A percentile compares a stretch with the other conserved stretches of the same genome.
These are phyloP conservation scores for Porphyrio hochstetteri DNA, from an alignment of 2,113 vertebrate species.

Conservation along the genomic window DNA sequence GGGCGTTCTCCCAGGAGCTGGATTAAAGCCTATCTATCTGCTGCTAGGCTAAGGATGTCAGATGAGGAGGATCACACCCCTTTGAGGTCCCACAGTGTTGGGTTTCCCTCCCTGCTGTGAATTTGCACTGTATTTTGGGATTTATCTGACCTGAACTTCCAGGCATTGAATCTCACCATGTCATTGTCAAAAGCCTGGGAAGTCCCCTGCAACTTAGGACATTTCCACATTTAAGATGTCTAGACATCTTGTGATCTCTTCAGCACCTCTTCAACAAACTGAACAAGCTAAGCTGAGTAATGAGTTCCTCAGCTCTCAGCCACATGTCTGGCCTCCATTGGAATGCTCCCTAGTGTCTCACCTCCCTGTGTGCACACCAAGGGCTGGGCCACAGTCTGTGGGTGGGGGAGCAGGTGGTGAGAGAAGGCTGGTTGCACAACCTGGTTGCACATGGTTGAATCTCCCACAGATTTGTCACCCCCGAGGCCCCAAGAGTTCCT, in stretches of 20 bases:
- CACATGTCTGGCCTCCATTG: not conserved
- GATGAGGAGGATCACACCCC: not conserved
- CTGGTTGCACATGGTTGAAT: not conserved
- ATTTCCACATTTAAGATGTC: not conserved
- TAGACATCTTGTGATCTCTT: not conserved
- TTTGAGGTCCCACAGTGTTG: not conserved
- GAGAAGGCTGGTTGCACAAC: not conserved
- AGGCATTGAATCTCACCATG: not conserved
- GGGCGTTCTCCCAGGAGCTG: not conserved
- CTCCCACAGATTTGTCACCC: not conserved
- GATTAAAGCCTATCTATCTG: not conserved
- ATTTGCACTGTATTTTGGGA: not conserved
- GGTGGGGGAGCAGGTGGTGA: accelerated
- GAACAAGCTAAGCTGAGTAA: not conserved
- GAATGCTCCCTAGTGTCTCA: not conserved
- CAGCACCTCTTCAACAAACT: not conserved
- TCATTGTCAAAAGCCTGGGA: not conserved
- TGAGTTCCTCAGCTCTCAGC: not conserved
- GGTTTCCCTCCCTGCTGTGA: not conserved
- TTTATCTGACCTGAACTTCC: constrained; percentile 55
- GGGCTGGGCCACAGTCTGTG: not conserved
- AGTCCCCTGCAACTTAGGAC: not conserved
- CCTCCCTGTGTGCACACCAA: not conserved
- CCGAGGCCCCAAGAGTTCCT: accelerated
- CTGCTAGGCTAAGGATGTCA: not conserved